A percentile compares a stretch with the other conserved stretches of the same genome.
phyloP scores from a whole-genome alignment of 23 tunicate species.

The Trididemnum nubilum region DNA sequence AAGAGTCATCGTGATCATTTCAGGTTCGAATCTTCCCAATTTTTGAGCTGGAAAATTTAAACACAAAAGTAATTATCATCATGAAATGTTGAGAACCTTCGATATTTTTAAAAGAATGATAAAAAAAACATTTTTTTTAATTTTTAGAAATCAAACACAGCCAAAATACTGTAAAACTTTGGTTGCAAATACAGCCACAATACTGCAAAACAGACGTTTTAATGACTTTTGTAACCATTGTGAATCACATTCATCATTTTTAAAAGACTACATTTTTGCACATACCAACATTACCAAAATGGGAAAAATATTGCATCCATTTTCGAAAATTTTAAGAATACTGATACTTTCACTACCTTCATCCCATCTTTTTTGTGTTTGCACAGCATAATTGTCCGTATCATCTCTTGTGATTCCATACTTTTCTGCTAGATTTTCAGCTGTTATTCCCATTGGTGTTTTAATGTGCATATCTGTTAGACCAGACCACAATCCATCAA shows the following conservation, averaged over 20 bases:
- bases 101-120: no score
- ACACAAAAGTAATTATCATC: background rate
- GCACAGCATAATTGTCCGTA: slow-evolving; percentile 75
- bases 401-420: slow-evolving; percentile 89
- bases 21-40: slow-evolving; percentile 89
- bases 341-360: no score
- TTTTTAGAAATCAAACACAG: no score
- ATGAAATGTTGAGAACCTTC: background rate
- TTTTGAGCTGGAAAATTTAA: slow-evolving; percentile 82
- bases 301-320: no score
- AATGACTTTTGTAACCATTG: no score
- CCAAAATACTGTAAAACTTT: background rate
- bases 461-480: slow-evolving; percentile 87
- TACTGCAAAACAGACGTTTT: no score
- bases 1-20: slow-evolving; percentile 75
- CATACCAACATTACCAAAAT: no score
- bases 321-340: no score
- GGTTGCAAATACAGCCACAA: no score
- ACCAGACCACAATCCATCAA: slow-evolving; percentile 97
- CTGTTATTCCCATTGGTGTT: slow-evolving; percentile 99
- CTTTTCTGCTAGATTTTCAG: slow-evolving; percentile 92
- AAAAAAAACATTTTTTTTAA: no score
- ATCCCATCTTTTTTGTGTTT: slow-evolving; percentile 90
- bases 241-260: no score
- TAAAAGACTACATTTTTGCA: no score